These are phyloP conservation scores for Spatula versicolor DNA, from an alignment of 2,797 vertebrate species.

Conservation along the genomic window DNA sequence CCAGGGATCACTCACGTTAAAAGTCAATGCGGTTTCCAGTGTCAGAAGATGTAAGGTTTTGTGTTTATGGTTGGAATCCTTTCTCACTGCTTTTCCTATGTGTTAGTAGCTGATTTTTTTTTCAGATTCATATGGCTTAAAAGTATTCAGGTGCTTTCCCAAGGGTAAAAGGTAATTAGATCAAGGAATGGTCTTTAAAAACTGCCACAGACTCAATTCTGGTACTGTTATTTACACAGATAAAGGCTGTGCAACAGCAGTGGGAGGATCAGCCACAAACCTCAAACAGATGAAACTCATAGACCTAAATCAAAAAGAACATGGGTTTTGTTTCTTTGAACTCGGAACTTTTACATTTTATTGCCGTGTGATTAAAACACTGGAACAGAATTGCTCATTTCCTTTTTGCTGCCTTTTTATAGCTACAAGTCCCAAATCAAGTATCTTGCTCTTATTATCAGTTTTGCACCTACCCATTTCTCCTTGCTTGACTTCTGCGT, in stretches of 20 bases:
- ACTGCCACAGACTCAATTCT: constrained; percentile 20
- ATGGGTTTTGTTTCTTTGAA: constrained; percentile 41
- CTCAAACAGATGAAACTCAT: constrained; percentile 33
- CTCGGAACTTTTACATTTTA: constrained; percentile 27
- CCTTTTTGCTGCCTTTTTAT: constrained; percentile 49
- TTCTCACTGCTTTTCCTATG: background rate
- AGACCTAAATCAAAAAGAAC: constrained; percentile 50
- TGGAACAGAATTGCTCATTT: constrained; percentile 41
- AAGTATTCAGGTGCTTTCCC: constrained; percentile 3
- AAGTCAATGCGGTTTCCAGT: constrained; percentile 68
- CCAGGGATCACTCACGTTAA: constrained; percentile 72
- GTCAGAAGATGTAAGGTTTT: constrained; percentile 63
- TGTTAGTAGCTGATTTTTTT: background rate
- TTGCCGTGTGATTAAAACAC: constrained; percentile 42
- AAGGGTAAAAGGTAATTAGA: constrained; percentile 31
- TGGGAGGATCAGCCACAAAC: constrained; percentile 24
- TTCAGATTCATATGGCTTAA: background rate
- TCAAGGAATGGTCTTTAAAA: constrained; percentile 42
- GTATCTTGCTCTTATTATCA: background rate
- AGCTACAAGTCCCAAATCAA: constrained; percentile 11
- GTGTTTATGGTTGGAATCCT: background rate
- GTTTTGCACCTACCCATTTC: background rate
- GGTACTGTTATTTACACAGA: background rate
- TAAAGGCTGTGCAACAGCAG: constrained; percentile 9
- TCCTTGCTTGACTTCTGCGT: background rate